Percentiles rank a stretch among this genome's conserved stretches.
These are phyloP conservation scores for Dryadula phaetusa DNA, from an alignment of 2,888 invertebrate species.

Conservation along the genomic window DNA sequence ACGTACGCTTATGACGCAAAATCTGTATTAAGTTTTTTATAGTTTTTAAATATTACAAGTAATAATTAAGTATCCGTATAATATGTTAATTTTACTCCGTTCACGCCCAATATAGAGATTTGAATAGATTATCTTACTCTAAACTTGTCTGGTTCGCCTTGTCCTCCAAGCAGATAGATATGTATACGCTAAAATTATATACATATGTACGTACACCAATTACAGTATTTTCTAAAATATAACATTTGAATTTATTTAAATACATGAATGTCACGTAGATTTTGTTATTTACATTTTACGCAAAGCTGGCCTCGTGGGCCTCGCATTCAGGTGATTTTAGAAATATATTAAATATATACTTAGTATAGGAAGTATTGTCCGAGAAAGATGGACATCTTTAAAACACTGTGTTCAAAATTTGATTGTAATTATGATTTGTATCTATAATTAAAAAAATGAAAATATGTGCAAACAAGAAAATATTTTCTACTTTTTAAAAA, in stretches of 20 bases:
- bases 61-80: not conserved
- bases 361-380: too few species aligned
- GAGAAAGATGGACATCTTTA: too few species aligned
- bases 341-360: too few species aligned
- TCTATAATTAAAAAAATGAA: not conserved
- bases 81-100: not conserved
- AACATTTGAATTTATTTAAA: not conserved
- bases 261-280: not conserved
- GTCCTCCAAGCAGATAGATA: not conserved
- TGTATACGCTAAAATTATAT: conserved; percentile 1
- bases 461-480: not conserved
- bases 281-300: not conserved
- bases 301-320: not conserved
- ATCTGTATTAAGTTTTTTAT: too few species aligned
- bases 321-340: too few species aligned
- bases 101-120: conserved; percentile 12
- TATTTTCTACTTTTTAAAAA: not conserved
- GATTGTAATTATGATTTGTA: too few species aligned
- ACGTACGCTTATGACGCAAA: too few species aligned
- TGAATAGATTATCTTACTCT: conserved; percentile 14
- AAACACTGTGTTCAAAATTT: too few species aligned
- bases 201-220: conserved; percentile 1
- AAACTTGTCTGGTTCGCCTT: conserved; percentile 22
- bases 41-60: too few species aligned
- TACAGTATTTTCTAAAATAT: conserved; percentile 4